Conservation (phyloP, 1,140 invertebrate species). For the Rhizoglyphus robini region DNA sequence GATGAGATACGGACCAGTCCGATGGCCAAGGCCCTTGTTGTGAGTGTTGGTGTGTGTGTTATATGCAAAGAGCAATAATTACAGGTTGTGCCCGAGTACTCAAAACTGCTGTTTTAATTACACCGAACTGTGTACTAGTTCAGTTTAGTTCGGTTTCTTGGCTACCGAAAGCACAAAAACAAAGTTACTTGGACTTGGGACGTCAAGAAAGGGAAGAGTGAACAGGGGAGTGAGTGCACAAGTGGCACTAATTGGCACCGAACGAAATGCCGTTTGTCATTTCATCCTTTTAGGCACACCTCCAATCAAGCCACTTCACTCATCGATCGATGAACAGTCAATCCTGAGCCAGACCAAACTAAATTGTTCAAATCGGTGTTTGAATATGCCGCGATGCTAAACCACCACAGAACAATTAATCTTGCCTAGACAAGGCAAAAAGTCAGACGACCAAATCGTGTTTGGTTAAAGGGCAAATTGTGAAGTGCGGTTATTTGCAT, state of each 20-base stretch:
- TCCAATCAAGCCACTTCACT: too few species aligned
- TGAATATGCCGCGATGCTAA: background rate
- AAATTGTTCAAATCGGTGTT: too few species aligned
- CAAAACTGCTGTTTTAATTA: background rate
- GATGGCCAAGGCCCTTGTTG: background rate
- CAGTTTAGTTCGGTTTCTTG: too few species aligned
- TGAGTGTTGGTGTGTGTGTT: slow-evolving; percentile 4
- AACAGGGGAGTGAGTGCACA: too few species aligned
- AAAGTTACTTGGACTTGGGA: too few species aligned
- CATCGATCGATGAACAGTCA: too few species aligned
- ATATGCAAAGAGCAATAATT: slow-evolving; percentile 9
- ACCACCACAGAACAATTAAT: background rate
- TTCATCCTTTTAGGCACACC: too few species aligned
- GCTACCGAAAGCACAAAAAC: too few species aligned
- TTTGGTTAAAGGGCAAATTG: slow-evolving; percentile 1
- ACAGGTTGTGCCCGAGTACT: background rate
- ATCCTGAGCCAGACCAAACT: too few species aligned
- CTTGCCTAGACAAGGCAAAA: background rate
- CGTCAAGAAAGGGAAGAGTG: too few species aligned
- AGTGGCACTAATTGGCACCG: too few species aligned
- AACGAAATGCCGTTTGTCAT: background rate
- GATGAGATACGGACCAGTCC: background rate
- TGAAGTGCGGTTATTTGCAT: background rate
- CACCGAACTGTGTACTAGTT: too few species aligned
- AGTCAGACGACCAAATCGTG: background rate